Percentiles rank a stretch among this genome's conserved stretches.
Conservation (phyloP, 2,113 vertebrate genomes). For the Ellobius talpinus region DNA sequence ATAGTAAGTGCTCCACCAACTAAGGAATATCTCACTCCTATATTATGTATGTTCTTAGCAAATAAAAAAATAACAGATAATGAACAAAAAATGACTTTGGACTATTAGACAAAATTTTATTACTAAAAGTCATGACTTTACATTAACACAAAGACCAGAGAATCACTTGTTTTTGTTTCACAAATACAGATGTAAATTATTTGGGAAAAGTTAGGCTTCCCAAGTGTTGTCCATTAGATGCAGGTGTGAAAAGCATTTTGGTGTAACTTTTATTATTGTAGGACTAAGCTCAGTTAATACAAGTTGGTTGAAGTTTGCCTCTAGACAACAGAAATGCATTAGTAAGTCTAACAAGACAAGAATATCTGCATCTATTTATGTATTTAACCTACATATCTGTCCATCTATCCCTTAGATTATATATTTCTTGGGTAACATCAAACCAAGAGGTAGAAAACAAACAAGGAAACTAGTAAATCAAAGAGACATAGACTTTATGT, state of each 20-base stretch:
- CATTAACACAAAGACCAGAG: not conserved
- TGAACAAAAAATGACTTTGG: not conserved
- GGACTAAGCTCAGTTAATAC: not conserved
- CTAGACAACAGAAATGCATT: not conserved
- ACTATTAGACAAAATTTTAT: not conserved
- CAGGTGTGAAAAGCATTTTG: not conserved
- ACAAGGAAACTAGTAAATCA: not conserved
- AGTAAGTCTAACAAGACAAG: not conserved
- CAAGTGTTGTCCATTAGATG: not conserved
- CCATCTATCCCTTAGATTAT: not conserved
- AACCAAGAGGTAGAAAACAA: not conserved
- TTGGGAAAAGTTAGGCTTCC: not conserved
- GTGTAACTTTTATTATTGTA: not conserved
- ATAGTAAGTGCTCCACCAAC: not conserved
- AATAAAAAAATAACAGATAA: not conserved
- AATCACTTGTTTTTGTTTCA: not conserved
- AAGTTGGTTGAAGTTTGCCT: not conserved
- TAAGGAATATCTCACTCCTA: not conserved
- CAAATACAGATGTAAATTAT: not conserved
- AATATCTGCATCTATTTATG: not conserved
- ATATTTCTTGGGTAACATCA: not conserved
- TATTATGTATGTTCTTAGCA: not conserved
- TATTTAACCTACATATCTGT: not conserved
- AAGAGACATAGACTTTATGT: not conserved
- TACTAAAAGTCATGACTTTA: not conserved